Base-by-base conservation (phyloP, 2,797 vertebrate genomes). In the Esox masquinongy region DNA sequence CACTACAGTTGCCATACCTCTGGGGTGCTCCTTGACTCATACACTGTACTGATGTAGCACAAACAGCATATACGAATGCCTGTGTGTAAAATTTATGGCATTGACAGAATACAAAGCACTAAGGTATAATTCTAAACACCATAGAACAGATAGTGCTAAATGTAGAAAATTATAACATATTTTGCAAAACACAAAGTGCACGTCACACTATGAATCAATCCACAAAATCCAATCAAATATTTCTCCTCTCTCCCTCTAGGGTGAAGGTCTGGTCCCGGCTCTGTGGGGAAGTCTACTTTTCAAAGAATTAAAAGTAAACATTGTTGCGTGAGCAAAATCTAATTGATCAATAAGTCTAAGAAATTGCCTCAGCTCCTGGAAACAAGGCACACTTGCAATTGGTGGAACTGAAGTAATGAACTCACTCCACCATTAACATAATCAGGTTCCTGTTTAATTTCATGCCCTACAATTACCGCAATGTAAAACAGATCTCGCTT, bases 261-360 rank as follows among this genome's bases (percentile, higher is more conserved):
- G 96, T 50, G 96, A 94, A 43, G 94, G 96, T 73, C 86, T 98
- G 79, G 90, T 98, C 77, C 95, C 95, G 83, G 95, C 94, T 3
- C 79, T 98, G 83, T 97, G 96, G 96, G 96, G 96, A 80, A 89
- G 94, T 75, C 83, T 98, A 76, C 90, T 96, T 11, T 97, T 97
- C 76, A 90, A 63, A 79, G 92, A 94, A 82, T 80, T 94, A 53
- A 91, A 83, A 89, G 92, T 93, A 79, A 86, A 76, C 5, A 56
- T 53, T 22, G 31, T 22, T 34, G 36, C 36, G 43, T 72, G 6
- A 56, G n/a, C 7, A 4, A 43, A 59, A 59, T 59, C 3, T 59
- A 59, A n/a, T 22, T 8, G 8, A 59, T 59, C 7, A 11, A 59
- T 22, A n/a, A 9, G 8, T 22, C 2, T 11, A n/a, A 3, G n/a